Evolutionary conservation across 1,140 invertebrate species (phyloP).

Genomic region (Drosophila nannoptera): DNA sequence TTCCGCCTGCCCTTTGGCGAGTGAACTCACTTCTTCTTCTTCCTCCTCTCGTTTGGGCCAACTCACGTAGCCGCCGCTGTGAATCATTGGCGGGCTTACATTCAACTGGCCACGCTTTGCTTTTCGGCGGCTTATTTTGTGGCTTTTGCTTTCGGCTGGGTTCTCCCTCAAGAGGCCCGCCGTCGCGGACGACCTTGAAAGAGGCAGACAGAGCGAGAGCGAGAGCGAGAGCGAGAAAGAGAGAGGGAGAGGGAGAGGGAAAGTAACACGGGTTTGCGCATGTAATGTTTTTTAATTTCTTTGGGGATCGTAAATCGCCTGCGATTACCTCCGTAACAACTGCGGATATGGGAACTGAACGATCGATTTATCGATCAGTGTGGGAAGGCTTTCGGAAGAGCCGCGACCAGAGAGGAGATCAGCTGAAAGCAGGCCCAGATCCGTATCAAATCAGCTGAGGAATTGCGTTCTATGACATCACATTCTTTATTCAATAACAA

Average conservation of each 20-base stretch:
- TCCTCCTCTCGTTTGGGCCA: neutral
- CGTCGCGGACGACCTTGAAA: conserved; percentile 51
- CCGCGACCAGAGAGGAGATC: no score
- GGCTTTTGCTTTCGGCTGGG: conserved; percentile 29
- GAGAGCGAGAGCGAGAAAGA: neutral
- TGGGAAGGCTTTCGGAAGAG: no score
- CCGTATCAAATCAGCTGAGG: no score
- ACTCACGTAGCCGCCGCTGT: conserved; percentile 47
- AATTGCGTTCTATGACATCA: conserved; percentile 48
- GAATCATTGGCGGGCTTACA: conserved; percentile 49
- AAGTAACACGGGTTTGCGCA: conserved; percentile 44
- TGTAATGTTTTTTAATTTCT: conserved; percentile 53
- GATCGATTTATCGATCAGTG: no score
- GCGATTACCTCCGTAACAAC: conserved; percentile 1
- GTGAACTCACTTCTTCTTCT: neutral
- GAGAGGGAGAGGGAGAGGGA: conserved; percentile 45
- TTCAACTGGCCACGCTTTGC: conserved; percentile 40
- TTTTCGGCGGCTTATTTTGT: conserved; percentile 29
- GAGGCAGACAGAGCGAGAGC: conserved; percentile 1
- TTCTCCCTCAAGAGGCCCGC: conserved; percentile 45
- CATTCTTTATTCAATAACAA: conserved; percentile 76
- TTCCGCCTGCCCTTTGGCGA: no score
- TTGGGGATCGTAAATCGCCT: neutral
- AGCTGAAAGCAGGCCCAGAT: no score
- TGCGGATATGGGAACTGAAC: no score